Percentiles rank a stretch among this genome's conserved stretches.
Evolutionary conservation across 2,888 invertebrate species (phyloP).

Genomic region (Trichopria drosophilae): DNA sequence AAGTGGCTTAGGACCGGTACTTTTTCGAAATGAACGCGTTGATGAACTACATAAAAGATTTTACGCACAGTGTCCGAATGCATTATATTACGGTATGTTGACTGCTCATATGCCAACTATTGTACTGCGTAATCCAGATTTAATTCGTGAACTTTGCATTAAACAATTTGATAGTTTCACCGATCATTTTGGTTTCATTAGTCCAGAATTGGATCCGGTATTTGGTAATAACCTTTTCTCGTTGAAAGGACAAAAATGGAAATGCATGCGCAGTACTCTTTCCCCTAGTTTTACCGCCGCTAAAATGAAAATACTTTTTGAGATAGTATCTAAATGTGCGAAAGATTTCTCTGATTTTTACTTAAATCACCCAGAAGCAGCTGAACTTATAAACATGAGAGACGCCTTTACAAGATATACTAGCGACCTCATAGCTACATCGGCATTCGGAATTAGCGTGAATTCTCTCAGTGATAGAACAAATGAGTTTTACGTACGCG

Average conservation of each 20-base stretch:
- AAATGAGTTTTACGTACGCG: conserved; percentile 62
- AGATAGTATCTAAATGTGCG: conserved; percentile 43
- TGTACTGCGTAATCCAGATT: conserved; percentile 43
- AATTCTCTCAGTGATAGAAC: conserved; percentile 61
- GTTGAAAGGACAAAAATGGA: conserved; percentile 54
- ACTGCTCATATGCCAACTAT: conserved; percentile 38
- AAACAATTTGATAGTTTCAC: too few species aligned
- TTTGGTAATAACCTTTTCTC: conserved; percentile 42
- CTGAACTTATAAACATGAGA: too few species aligned
- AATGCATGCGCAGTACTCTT: conserved; percentile 60
- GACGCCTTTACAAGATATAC: conserved; percentile 62
- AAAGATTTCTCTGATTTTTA: conserved; percentile 42
- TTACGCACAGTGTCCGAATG: conserved; percentile 24
- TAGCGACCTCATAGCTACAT: conserved; percentile 65
- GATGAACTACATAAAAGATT: conserved; percentile 6
- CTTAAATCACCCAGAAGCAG: conserved; percentile 21
- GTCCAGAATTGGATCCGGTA: conserved; percentile 39
- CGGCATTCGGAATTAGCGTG: conserved; percentile 63
- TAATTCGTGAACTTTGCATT: conserved; percentile 43
- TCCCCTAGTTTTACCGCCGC: conserved; percentile 64
- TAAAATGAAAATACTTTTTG: conserved; percentile 62
- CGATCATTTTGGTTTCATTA: conserved; percentile 39
- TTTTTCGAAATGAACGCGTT: too few species aligned
- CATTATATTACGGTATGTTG: conserved; percentile 37
- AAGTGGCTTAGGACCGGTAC: too few species aligned